Evolutionary conservation across 2,888 invertebrate species (phyloP).

Genomic region (Ectobius pallidus): DNA sequence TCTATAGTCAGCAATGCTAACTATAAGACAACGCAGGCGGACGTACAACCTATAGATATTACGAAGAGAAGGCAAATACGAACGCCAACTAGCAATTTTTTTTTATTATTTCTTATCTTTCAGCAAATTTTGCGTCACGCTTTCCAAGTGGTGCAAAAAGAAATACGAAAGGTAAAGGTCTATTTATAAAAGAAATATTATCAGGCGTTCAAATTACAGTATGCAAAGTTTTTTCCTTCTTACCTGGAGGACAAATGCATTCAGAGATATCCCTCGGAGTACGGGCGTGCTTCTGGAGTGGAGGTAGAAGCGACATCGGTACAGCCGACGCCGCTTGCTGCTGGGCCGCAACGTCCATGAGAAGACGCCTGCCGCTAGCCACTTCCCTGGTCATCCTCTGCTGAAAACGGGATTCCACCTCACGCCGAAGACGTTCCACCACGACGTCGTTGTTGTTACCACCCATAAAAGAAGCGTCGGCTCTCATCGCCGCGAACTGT

Average conservation of each 20-base stretch:
- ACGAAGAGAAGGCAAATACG: no score
- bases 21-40: no score
- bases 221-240: no score
- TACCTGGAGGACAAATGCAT: constrained; percentile 77
- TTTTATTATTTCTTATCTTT: no score
- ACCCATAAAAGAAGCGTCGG: background rate
- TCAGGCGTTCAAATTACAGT: no score
- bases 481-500: constrained; percentile 56
- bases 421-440: constrained; percentile 62
- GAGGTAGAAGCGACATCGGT: constrained; percentile 12
- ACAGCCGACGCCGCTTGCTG: background rate
- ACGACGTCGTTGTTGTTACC: constrained; percentile 59
- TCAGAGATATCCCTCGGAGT: constrained; percentile 65
- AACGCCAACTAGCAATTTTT: no score
- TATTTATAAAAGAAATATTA: no score
- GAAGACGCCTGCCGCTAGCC: constrained; percentile 46
- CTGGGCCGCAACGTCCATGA: constrained; percentile 42
- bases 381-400: constrained; percentile 55
- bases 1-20: no score
- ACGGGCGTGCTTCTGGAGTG: constrained; percentile 47
- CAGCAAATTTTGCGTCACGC: no score
- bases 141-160: no score
- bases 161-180: no score
- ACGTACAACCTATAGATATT: no score
- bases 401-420: constrained; percentile 57